phyloP scores from a whole-genome alignment of 2,888 invertebrate genomes.

The Embidobia sp. region DNA sequence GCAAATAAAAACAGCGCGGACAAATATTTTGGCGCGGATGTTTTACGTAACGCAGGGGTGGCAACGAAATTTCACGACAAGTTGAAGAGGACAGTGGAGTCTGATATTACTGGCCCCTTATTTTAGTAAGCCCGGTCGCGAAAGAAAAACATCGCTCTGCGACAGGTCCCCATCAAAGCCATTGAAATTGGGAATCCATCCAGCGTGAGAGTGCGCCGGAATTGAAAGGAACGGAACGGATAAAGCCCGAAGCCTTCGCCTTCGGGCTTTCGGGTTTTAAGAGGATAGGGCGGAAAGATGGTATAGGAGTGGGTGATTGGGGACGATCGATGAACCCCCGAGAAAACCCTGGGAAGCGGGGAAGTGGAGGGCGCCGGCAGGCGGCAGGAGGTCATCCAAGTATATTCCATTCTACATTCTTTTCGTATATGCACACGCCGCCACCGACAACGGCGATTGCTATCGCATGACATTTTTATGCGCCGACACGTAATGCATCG shows the following conservation, averaged over 20 bases:
- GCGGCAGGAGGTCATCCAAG: slow-evolving; percentile 75
- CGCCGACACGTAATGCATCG: slow-evolving; percentile 50
- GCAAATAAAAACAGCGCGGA: too few species aligned
- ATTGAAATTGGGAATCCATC: slow-evolving; percentile 59
- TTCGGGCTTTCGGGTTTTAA: slow-evolving; percentile 72
- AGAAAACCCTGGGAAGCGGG: slow-evolving; percentile 71
- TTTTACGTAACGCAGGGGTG: too few species aligned
- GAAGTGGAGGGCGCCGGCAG: slow-evolving; percentile 70
- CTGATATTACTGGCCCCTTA: slow-evolving; percentile 13
- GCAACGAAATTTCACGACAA: too few species aligned
- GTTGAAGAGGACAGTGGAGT: too few species aligned
- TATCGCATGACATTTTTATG: slow-evolving; percentile 61
- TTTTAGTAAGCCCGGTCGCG: slow-evolving; percentile 4
- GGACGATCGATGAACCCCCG: slow-evolving; percentile 80
- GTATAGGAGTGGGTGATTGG: slow-evolving; percentile 77
- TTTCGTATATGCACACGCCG: slow-evolving; percentile 62
- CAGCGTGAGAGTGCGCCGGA: slow-evolving; percentile 51
- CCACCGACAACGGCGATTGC: slow-evolving; percentile 50
- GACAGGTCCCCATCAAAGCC: slow-evolving; percentile 38
- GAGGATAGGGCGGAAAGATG: slow-evolving; percentile 73
- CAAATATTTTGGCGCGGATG: too few species aligned
- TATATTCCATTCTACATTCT: slow-evolving; percentile 69
- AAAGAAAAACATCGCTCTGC: slow-evolving; percentile 30
- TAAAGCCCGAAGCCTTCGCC: slow-evolving; percentile 55
- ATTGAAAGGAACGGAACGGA: slow-evolving; percentile 55